Percentiles rank a stretch among this genome's conserved stretches.
Evolutionary conservation across 2,113 vertebrate species (phyloP).

Genomic region (Meles meles): DNA sequence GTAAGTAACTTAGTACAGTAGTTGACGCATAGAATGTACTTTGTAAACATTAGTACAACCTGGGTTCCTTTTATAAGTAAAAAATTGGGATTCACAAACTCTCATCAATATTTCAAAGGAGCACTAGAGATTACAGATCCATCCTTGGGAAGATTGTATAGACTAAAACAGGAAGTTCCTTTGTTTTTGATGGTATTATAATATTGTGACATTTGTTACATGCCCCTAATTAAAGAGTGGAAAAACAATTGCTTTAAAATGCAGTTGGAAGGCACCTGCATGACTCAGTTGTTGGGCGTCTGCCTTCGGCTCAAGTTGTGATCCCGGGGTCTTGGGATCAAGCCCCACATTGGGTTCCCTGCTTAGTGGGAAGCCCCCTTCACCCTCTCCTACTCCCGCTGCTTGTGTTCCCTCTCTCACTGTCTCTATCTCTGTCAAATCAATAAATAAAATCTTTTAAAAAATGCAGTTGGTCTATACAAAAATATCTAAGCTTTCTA

Average conservation of each 20-base stretch:
- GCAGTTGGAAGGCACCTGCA: neutral
- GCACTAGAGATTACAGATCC: neutral
- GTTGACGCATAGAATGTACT: neutral
- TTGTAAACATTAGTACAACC: neutral
- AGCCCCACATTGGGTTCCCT: too few relatives aligned
- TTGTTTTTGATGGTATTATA: constrained; percentile 8
- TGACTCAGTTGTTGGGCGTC: too few relatives aligned
- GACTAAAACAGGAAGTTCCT: neutral
- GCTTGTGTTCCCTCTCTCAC: too few relatives aligned
- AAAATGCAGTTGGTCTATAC: neutral
- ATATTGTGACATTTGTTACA: neutral
- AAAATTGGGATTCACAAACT: neutral
- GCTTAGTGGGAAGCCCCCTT: too few relatives aligned
- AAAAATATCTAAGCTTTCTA: constrained; percentile 34
- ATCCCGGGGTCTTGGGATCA: too few relatives aligned
- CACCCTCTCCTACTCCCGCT: too few relatives aligned
- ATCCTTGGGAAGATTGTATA: neutral
- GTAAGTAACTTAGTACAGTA: neutral
- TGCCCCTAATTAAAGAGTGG: neutral
- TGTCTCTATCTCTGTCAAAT: too few relatives aligned
- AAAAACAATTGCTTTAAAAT: constrained; percentile 23
- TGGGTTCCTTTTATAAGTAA: neutral
- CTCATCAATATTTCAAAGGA: neutral
- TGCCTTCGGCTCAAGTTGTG: too few relatives aligned
- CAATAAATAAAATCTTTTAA: too few relatives aligned